Evolutionary conservation across 30 jellyfish, hydroid and myxozoan species (phyloP).

Genomic region (Haliclystus octoradiatus): DNA sequence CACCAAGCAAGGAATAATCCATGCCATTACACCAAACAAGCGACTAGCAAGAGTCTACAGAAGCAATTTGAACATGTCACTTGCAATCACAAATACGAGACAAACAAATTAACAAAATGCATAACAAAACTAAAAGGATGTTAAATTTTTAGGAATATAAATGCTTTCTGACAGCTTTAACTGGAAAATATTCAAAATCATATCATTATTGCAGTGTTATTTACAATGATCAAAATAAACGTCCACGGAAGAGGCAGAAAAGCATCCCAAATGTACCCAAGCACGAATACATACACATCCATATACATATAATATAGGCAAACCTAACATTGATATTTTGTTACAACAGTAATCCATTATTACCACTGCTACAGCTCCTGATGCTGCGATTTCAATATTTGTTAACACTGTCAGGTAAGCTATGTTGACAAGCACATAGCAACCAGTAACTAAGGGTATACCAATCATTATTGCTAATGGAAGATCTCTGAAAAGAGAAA

Average conservation of each 20-base stretch:
- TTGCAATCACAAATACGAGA: too few relatives aligned
- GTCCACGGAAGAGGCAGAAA: too few relatives aligned
- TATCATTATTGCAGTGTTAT: too few relatives aligned
- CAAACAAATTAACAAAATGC: too few relatives aligned
- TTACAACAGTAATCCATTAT: background rate
- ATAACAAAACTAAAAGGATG: too few relatives aligned
- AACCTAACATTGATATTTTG: background rate
- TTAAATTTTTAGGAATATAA: too few relatives aligned
- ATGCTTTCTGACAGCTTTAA: too few relatives aligned
- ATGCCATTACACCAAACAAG: conserved; percentile 20
- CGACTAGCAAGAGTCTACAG: conserved; percentile 8
- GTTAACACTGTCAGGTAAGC: conserved; percentile 31
- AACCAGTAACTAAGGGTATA: conserved; percentile 31
- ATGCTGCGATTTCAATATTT: conserved; percentile 6
- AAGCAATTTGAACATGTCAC: background rate
- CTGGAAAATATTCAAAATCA: too few relatives aligned
- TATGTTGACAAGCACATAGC: conserved; percentile 16
- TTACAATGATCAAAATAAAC: too few relatives aligned
- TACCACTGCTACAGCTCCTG: conserved; percentile 45
- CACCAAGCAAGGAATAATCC: conserved; percentile 18
- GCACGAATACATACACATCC: too few relatives aligned
- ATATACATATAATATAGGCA: background rate
- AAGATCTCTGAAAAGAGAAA: conserved; percentile 32
- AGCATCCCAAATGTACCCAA: too few relatives aligned
- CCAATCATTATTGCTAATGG: conserved; percentile 41